Evolutionary conservation across 2,797 vertebrate genomes (phyloP), one percentile per base, ranked within the genome.

Genomic region (Macropodus opercularis): DNA sequence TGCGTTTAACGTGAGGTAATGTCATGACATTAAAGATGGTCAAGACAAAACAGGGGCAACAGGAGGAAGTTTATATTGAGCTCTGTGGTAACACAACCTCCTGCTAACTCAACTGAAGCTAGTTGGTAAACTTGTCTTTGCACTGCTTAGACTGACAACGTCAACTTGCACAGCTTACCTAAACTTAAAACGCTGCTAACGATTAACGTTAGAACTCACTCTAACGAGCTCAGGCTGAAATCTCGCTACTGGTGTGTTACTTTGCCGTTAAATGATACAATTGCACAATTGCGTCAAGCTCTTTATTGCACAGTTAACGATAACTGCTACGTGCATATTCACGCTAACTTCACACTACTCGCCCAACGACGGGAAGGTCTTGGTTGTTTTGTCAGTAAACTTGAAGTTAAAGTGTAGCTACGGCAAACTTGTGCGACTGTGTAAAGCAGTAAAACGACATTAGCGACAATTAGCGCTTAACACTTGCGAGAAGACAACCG

Each of bases 401-500:
- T 27, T 17, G 51, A 40, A 32, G 19, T 39, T 48, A 11, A 55
- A 56, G 26, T 5, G 18, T 13, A 32, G 60, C 48, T 79, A 36
- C 3, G 3, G 15, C 17, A n/a, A 72, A 69, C 68, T 62, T 70
- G 14, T 50, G 2, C 54, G 48, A 15, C 34, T 53, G 51, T 49
- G 1, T 54, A 48, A n/a, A 36, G 56, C 49, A 23, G 64, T 36
- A 75, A 53, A 68, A 77, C 27, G 59, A 59, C 48, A 52, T 21
- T 71, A 84, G 43, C n/a, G n/a, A n/a, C n/a, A n/a, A n/a, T 68
- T 55, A 60, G 38, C 76, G 23, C 24, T 21, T 57, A 10, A 15
- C 79, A 77, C 54, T 77, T 83, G 69, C 66, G 34, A 59, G 19
- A 66, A 42, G 57, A n/a, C 63, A 36, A 2, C 15, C 15, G 35